Conservation (phyloP, 2,888 invertebrate species). For the Netelia melanura region DNA sequence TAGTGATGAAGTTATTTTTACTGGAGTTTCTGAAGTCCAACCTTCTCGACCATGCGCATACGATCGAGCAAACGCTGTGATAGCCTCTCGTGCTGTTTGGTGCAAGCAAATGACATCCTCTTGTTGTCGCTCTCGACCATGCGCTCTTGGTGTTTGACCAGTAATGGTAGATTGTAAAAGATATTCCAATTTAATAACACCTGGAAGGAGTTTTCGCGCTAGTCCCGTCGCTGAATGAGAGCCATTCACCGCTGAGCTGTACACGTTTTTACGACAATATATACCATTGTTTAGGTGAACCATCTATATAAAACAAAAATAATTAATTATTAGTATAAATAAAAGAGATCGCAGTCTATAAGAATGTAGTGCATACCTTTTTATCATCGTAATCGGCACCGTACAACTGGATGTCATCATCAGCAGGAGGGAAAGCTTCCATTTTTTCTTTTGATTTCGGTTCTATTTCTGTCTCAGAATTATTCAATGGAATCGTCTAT, state of each 20-base stretch:
- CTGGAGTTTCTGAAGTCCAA: too few species aligned
- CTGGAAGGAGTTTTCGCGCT: conserved; percentile 28
- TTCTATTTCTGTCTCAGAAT: too few species aligned
- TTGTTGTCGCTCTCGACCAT: conserved; percentile 22
- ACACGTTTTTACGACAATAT: conserved; percentile 17
- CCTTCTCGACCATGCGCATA: not conserved
- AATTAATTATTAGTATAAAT: not conserved
- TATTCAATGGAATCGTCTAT: too few species aligned
- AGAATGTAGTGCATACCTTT: too few species aligned
- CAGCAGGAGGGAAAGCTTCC: too few species aligned
- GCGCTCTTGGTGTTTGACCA: conserved; percentile 28
- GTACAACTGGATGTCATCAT: too few species aligned
- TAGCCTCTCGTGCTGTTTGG: conserved; percentile 29
- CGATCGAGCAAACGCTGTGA: conserved; percentile 3
- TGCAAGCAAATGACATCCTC: conserved; percentile 21
- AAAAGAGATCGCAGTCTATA: too few species aligned
- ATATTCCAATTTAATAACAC: conserved; percentile 19
- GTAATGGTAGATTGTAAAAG: conserved; percentile 27
- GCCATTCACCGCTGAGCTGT: conserved; percentile 1
- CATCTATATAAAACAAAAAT: not conserved
- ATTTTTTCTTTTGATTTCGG: too few species aligned
- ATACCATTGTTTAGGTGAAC: conserved; percentile 21
- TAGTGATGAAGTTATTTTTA: too few species aligned
- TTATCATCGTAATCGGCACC: too few species aligned
- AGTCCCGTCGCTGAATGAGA: conserved; percentile 29